Evolutionary conservation across 2,888 invertebrate species (phyloP).

Genomic region (Diarsia rubi): DNA sequence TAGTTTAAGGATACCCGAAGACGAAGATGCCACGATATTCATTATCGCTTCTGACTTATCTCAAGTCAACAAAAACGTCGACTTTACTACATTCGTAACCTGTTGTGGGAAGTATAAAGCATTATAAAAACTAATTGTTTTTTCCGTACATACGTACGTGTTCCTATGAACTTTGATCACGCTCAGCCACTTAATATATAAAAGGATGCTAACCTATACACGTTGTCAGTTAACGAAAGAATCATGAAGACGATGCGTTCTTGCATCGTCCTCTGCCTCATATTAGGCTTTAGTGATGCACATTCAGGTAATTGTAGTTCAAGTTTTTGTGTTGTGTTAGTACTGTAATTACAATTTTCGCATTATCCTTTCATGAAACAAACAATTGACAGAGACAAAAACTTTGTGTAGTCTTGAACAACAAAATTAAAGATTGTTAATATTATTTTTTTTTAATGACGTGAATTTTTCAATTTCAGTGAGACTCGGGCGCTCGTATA

Average conservation of each 20-base stretch:
- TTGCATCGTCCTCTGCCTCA: constrained; percentile 73
- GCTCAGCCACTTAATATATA: constrained; percentile 83
- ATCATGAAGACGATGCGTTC: constrained; percentile 79
- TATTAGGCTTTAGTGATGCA: constrained; percentile 69
- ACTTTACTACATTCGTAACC: constrained; percentile 63
- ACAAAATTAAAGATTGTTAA: neutral
- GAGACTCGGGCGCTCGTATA: constrained; percentile 79
- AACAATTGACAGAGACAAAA: constrained; percentile 3
- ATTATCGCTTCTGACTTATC: constrained; percentile 69
- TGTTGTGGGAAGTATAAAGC: constrained; percentile 64
- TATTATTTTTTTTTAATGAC: constrained; percentile 17
- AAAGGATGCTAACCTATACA: constrained; percentile 77
- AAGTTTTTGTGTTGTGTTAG: constrained; percentile 32
- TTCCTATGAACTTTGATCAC: constrained; percentile 77
- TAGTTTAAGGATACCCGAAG: constrained; percentile 58
- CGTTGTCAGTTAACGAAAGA: constrained; percentile 75
- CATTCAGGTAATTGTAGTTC: constrained; percentile 71
- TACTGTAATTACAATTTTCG: constrained; percentile 32
- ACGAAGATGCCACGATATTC: constrained; percentile 55
- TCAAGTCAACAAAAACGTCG: constrained; percentile 57
- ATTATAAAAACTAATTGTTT: constrained; percentile 76
- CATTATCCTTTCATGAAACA: constrained; percentile 3
- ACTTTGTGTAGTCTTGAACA: neutral
- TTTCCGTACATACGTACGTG: constrained; percentile 74
- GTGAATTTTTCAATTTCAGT: constrained; percentile 73